Evolutionary conservation across 1,140 invertebrate genomes (phyloP).

Genomic region (Hycleus cichorii): DNA sequence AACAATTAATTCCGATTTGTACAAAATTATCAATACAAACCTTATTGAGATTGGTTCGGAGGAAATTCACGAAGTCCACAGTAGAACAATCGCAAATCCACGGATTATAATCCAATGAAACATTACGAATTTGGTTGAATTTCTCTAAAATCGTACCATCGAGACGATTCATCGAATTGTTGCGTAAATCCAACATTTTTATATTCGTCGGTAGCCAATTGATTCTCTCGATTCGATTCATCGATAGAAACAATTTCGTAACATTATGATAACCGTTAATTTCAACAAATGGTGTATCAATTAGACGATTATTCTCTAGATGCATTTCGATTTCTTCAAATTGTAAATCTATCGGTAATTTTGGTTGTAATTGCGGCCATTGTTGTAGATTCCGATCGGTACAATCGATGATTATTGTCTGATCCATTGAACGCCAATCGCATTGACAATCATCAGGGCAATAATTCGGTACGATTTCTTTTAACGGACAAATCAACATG

Average conservation of each 20-base stretch:
- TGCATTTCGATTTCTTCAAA: background rate
- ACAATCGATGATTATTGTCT: conserved; percentile 12
- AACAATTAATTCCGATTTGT: too few species aligned
- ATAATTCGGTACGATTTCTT: too few species aligned
- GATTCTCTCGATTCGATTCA: conserved; percentile 13
- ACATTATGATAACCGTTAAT: conserved; percentile 6
- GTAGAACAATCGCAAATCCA: conserved; percentile 21
- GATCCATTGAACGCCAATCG: conserved; percentile 11
- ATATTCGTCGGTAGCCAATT: conserved; percentile 18
- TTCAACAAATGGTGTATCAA: background rate
- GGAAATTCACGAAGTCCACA: conserved; percentile 9
- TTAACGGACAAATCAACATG: too few species aligned
- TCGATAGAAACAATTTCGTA: conserved; percentile 13
- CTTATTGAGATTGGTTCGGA: conserved; percentile 16
- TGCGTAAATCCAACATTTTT: background rate
- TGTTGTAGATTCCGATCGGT: conserved; percentile 4
- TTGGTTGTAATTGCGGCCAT: background rate
- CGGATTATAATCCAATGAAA: conserved; percentile 23
- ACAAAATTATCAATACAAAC: too few species aligned
- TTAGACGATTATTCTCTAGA: conserved; percentile 5
- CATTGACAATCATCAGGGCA: conserved; percentile 12
- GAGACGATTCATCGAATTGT: conserved; percentile 5
- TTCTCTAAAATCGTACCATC: conserved; percentile 12
- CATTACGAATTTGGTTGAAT: background rate
- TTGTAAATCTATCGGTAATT: background rate